Conservation (phyloP, 2,797 vertebrate genomes). For the Melanotaenia boesemani region DNA sequence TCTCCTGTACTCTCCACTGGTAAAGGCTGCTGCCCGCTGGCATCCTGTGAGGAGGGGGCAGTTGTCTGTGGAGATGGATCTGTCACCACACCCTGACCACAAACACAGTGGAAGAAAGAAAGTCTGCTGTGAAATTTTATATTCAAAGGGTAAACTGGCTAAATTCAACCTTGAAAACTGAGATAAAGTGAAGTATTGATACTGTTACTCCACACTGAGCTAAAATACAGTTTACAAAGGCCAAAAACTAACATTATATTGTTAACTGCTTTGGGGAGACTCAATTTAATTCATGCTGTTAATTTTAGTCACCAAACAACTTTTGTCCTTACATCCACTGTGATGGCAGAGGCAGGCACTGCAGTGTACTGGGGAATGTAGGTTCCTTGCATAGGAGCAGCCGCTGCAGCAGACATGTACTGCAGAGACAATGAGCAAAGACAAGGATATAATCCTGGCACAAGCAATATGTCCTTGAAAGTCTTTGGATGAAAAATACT, state of each 20-base stretch:
- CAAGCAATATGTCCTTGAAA: slow-evolving; percentile 12
- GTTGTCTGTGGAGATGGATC: slow-evolving; percentile 94
- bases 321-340: slow-evolving; percentile 93
- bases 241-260: slow-evolving; percentile 5
- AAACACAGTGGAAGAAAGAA: slow-evolving; percentile 34
- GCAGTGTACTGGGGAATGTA: slow-evolving; percentile 99
- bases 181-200: neutral
- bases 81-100: slow-evolving; percentile 92
- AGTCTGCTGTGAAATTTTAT: neutral
- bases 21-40: slow-evolving; percentile 94
- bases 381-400: slow-evolving; percentile 99
- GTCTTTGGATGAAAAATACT: slow-evolving; percentile 2
- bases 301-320: neutral
- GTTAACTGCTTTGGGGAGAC: neutral
- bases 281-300: neutral
- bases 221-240: neutral
- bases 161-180: neutral
- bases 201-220: neutral
- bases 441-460: slow-evolving; percentile 1
- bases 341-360: slow-evolving; percentile 99
- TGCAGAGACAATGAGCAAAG: slow-evolving; percentile 75
- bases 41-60: slow-evolving; percentile 93
- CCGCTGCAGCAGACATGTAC: slow-evolving; percentile 98
- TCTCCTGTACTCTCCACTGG: slow-evolving; percentile 93
- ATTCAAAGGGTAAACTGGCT: neutral